phyloP scores from a whole-genome alignment of 2,113 vertebrate genomes.

The Morphnarchus princeps region DNA sequence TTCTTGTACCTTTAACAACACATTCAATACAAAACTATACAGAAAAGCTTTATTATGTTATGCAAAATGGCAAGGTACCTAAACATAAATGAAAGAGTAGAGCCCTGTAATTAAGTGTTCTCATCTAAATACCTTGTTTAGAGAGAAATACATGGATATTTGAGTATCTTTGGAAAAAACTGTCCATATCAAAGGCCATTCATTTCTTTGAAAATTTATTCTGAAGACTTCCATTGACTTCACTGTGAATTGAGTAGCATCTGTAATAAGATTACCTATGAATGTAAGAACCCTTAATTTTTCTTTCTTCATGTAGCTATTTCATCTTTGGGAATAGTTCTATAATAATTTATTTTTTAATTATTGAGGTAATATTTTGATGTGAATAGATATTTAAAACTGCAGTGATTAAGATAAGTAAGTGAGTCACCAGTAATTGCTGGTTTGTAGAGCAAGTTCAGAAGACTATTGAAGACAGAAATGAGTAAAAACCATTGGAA shows the following conservation, averaged over 20 bases:
- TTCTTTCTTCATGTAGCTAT: background rate
- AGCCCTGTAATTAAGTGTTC: background rate
- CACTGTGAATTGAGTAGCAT: background rate
- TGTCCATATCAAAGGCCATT: background rate
- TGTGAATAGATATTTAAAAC: background rate
- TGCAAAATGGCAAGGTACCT: background rate
- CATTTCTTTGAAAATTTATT: background rate
- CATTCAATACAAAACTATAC: background rate
- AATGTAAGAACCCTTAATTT: background rate
- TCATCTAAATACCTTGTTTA: background rate
- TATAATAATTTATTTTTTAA: background rate
- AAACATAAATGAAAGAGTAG: background rate
- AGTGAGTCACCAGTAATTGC: background rate
- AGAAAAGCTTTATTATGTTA: background rate
- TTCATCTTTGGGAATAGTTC: background rate
- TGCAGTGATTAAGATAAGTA: background rate
- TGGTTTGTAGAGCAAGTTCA: background rate
- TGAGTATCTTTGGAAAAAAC: background rate
- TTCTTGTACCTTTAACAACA: background rate
- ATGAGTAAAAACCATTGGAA: background rate
- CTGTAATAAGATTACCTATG: background rate
- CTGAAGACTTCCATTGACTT: background rate
- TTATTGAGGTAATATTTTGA: background rate
- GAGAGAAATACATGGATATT: background rate
- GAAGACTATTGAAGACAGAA: background rate